These are phyloP conservation scores for Morpho deidamia DNA, from an alignment of 2,888 invertebrate genomes.

Conservation along the genomic window DNA sequence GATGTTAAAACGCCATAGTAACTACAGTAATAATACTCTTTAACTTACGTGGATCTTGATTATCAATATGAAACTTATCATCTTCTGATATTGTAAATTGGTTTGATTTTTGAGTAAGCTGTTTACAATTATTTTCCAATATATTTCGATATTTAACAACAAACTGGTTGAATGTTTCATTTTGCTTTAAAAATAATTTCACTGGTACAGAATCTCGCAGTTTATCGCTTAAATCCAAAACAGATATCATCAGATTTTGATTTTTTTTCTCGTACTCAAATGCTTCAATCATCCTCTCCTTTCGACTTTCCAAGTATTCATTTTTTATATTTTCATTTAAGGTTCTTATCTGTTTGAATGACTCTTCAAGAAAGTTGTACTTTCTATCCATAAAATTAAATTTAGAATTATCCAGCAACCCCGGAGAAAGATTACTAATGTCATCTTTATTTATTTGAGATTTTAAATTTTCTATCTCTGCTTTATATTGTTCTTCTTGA, in stretches of 20 bases:
- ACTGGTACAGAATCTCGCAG: constrained; percentile 65
- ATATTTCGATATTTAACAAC: constrained; percentile 70
- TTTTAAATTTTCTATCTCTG: constrained; percentile 61
- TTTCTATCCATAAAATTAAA: constrained; percentile 52
- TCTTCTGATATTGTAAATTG: constrained; percentile 39
- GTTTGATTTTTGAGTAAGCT: constrained; percentile 32
- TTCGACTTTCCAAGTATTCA: constrained; percentile 64
- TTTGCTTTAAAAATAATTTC: constrained; percentile 71
- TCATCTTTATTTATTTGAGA: constrained; percentile 46
- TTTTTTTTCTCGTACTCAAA: constrained; percentile 61
- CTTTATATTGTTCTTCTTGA: constrained; percentile 64
- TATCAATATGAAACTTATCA: constrained; percentile 50
- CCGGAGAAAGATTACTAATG: constrained; percentile 55
- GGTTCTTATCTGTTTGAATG: constrained; percentile 63
- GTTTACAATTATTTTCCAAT: constrained; percentile 41
- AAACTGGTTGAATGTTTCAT: constrained; percentile 68
- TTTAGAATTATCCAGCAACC: constrained; percentile 42
- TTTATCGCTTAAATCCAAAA: constrained; percentile 63
- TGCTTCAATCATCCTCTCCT: constrained; percentile 59
- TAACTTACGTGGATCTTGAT: constrained; percentile 7
- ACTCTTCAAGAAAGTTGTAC: constrained; percentile 60
- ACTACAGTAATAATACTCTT: background rate
- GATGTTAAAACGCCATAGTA: background rate
- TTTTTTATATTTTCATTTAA: constrained; percentile 73
- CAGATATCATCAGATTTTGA: constrained; percentile 52